Conservation (phyloP, 2,113 vertebrate genomes). For the Lamprologus tigripictilis region DNA sequence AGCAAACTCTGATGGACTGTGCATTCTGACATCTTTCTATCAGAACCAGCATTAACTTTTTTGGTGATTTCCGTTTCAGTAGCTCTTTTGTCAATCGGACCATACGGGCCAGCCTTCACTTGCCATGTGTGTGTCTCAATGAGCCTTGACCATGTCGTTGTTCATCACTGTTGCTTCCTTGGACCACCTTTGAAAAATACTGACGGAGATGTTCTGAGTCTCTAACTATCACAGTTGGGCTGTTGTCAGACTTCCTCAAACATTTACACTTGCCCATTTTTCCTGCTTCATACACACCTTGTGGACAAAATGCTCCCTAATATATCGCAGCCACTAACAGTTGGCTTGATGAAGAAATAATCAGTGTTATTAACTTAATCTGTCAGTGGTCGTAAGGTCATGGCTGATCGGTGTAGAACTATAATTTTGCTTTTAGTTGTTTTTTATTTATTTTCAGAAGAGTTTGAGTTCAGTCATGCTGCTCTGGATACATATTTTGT, state of each 20-base stretch:
- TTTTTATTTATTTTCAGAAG: background rate
- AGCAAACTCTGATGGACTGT: background rate
- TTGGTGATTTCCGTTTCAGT: background rate
- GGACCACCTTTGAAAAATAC: background rate
- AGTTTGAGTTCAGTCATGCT: background rate
- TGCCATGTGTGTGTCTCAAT: background rate
- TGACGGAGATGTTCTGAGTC: background rate
- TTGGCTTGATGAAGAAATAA: background rate
- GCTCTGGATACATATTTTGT: background rate
- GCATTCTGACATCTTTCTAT: background rate
- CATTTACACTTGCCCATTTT: background rate
- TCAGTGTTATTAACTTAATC: background rate
- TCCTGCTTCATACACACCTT: background rate
- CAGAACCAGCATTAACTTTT: background rate
- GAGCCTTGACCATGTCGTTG: background rate
- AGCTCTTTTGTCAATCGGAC: background rate
- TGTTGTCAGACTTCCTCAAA: background rate
- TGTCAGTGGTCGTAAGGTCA: background rate
- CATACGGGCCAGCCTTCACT: background rate
- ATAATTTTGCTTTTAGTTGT: background rate
- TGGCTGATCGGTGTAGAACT: background rate
- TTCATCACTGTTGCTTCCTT: background rate
- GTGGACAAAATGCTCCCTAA: background rate
- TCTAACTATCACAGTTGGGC: background rate
- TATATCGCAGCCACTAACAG: background rate